Evolutionary conservation across 2,797 vertebrate genomes (phyloP).

Genomic region (Enteromius fasciolatus): DNA sequence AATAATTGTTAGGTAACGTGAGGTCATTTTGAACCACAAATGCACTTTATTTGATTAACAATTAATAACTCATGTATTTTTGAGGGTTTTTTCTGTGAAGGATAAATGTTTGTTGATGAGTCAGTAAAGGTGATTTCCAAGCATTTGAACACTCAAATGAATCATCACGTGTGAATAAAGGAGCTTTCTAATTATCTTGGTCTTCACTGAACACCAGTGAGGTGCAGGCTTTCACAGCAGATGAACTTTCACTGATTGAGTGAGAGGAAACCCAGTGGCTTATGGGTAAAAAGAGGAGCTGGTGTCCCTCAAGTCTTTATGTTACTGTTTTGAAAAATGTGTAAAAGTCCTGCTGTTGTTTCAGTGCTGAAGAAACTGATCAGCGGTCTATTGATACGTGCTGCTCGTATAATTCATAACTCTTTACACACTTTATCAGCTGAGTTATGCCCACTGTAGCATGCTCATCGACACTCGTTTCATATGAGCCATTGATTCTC

Average conservation of each 20-base stretch:
- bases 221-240: slow-evolving; percentile 65
- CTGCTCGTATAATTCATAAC: neutral
- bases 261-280: slow-evolving; percentile 48
- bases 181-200: slow-evolving; percentile 59
- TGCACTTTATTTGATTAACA: too few species aligned
- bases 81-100: too few species aligned
- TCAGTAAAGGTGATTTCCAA: neutral
- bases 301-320: neutral
- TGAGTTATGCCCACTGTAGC: slow-evolving; percentile 7
- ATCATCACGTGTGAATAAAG: slow-evolving; percentile 62
- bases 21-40: neutral
- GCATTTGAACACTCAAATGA: neutral
- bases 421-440: neutral
- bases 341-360: neutral
- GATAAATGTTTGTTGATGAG: neutral
- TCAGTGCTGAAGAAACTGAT: neutral
- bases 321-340: neutral
- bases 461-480: slow-evolving; percentile 8
- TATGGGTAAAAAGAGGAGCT: neutral
- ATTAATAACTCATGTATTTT: too few species aligned
- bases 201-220: slow-evolving; percentile 57
- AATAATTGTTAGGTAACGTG: neutral
- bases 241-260: slow-evolving; percentile 75
- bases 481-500: slow-evolving; percentile 64
- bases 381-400: neutral